Conservation (phyloP, 2,797 vertebrate genomes). For the Pseudotriccus pelzelni region DNA sequence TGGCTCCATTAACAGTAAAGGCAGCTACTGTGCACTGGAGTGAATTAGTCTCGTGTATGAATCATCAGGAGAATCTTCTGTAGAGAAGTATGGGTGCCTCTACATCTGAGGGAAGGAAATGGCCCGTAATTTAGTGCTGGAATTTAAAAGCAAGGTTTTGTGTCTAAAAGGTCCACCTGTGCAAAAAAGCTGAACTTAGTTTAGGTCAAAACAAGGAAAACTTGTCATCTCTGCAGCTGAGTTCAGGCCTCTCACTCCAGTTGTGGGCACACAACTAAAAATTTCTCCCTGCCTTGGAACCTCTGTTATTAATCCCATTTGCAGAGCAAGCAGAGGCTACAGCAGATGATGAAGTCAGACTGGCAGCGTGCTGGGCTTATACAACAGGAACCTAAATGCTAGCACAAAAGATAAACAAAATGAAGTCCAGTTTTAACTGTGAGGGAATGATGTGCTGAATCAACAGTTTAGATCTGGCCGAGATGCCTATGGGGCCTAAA, state of each 20-base stretch:
- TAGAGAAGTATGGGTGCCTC: background rate
- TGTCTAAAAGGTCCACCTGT: background rate
- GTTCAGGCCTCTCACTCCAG: background rate
- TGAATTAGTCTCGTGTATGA: background rate
- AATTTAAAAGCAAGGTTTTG: background rate
- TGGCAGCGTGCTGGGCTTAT: background rate
- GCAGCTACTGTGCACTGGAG: background rate
- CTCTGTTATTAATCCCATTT: background rate
- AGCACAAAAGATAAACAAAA: background rate
- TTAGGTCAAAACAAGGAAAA: background rate
- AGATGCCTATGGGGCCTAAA: background rate
- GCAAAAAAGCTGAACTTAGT: background rate
- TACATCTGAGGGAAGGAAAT: background rate
- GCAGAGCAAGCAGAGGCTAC: background rate
- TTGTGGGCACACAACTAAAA: background rate
- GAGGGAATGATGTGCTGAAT: background rate
- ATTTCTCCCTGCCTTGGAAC: background rate
- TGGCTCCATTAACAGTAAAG: background rate
- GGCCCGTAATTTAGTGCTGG: background rate
- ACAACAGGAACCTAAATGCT: background rate
- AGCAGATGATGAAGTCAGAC: background rate
- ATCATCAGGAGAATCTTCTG: background rate
- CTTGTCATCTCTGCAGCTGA: background rate
- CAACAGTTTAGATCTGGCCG: background rate
- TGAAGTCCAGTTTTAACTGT: background rate